phyloP scores from a whole-genome alignment of 2,888 invertebrate genomes.

The Graphium colonna region DNA sequence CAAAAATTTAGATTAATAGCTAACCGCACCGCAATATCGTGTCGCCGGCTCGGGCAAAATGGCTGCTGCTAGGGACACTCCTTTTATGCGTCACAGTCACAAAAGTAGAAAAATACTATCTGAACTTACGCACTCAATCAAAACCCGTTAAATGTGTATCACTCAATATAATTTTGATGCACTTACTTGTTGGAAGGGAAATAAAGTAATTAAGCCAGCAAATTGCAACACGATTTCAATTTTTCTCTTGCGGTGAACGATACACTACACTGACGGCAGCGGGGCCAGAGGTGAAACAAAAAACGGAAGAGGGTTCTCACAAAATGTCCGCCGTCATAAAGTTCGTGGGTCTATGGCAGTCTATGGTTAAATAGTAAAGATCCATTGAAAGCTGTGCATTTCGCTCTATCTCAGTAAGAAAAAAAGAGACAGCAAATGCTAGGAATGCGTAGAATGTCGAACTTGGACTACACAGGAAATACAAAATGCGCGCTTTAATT shows the following conservation, averaged over 20 bases:
- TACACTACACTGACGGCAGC: conserved; percentile 78
- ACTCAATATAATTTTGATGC: conserved; percentile 56
- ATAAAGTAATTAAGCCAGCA: conserved; percentile 77
- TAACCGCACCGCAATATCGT: conserved; percentile 74
- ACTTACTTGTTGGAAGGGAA: conserved; percentile 80
- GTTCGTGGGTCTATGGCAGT: conserved; percentile 15
- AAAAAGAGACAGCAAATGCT: conserved; percentile 28
- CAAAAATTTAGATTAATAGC: conserved; percentile 47
- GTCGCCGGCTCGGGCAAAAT: conserved; percentile 79
- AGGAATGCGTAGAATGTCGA: conserved; percentile 14
- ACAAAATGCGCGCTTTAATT: conserved; percentile 26
- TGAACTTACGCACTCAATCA: conserved; percentile 44
- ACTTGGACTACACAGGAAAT: conserved; percentile 21
- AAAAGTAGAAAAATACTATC: conserved; percentile 47
- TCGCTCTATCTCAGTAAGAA: conserved; percentile 19
- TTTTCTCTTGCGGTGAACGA: conserved; percentile 79
- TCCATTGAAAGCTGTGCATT: conserved; percentile 14
- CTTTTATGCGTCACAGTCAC: conserved; percentile 82
- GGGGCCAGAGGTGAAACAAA: conserved; percentile 78
- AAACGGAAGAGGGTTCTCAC: conserved; percentile 79
- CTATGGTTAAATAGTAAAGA: conserved; percentile 7
- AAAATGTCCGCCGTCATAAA: conserved; percentile 58
- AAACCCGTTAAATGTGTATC: conserved; percentile 51
- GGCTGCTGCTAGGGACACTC: conserved; percentile 81
- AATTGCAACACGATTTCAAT: conserved; percentile 76